These are phyloP conservation scores for Donacobius atricapilla DNA, from an alignment of 2,113 vertebrate species.

Conservation along the genomic window DNA sequence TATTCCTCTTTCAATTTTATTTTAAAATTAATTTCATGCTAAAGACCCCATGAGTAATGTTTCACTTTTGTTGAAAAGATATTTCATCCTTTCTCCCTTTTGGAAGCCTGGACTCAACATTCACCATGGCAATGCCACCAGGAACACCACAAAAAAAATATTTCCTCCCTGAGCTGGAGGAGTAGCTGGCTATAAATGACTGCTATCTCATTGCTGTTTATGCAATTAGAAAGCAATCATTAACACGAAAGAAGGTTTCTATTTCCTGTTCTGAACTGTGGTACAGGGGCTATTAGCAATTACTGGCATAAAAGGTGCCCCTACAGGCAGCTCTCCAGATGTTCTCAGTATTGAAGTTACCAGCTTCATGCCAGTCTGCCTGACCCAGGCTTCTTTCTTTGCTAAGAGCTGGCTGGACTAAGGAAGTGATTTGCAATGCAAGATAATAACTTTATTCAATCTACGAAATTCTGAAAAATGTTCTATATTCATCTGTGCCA, in stretches of 20 bases:
- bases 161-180: not conserved
- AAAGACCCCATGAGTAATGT: not conserved
- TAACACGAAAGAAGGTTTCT: slow-evolving; percentile 38
- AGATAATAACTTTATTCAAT: slow-evolving; percentile 37
- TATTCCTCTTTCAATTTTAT: not conserved
- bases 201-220: slow-evolving; percentile 2
- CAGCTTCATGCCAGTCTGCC: not conserved
- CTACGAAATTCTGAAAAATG: slow-evolving; percentile 26
- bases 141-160: not conserved
- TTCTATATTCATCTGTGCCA: not conserved
- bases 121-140: not conserved
- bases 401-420: not conserved
- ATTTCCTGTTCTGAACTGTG: slow-evolving; percentile 29
- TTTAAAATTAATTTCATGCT: not conserved
- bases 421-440: slow-evolving; percentile 6
- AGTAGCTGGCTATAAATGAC: not conserved
- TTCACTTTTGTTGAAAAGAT: not conserved
- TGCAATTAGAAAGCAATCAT: slow-evolving; percentile 2
- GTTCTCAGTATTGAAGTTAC: not conserved
- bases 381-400: not conserved
- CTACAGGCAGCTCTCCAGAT: slow-evolving; percentile 11
- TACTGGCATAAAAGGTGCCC: slow-evolving; percentile 21
- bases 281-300: slow-evolving; percentile 26
- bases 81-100: not conserved
- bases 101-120: not conserved